Conservation (phyloP, 2,888 invertebrate genomes). For the Odontothrips loti region DNA sequence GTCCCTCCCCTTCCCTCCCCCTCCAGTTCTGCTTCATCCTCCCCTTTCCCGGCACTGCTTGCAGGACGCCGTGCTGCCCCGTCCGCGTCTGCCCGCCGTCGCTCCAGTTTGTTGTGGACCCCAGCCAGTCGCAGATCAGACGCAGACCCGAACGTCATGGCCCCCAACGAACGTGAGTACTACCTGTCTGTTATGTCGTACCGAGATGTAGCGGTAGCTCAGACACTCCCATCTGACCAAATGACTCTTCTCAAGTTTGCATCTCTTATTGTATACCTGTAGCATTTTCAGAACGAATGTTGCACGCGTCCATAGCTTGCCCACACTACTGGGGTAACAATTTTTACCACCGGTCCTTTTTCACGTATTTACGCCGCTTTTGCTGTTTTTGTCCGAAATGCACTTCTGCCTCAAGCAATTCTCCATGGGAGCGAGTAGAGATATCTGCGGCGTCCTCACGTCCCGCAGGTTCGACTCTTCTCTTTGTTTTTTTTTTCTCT, state of each 20-base stretch:
- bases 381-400: no score
- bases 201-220: not conserved
- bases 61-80: not conserved
- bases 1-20: not conserved
- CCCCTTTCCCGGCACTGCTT: not conserved
- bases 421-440: no score
- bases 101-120: not conserved
- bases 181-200: not conserved
- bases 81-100: no score
- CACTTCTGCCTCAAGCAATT: no score
- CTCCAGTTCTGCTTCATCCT: not conserved
- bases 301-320: no score
- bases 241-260: not conserved
- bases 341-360: no score
- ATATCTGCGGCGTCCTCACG: no score
- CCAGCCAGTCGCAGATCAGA: slow-evolving; percentile 7
- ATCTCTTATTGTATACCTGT: not conserved
- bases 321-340: no score
- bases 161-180: slow-evolving; percentile 19
- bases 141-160: not conserved
- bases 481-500: no score
- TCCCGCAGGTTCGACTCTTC: no score
- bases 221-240: not conserved
- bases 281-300: not conserved
- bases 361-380: no score